A percentile compares a stretch with the other conserved stretches of the same genome.
phyloP scores from a whole-genome alignment of 2,797 vertebrate species.

The Trachurus trachurus region DNA sequence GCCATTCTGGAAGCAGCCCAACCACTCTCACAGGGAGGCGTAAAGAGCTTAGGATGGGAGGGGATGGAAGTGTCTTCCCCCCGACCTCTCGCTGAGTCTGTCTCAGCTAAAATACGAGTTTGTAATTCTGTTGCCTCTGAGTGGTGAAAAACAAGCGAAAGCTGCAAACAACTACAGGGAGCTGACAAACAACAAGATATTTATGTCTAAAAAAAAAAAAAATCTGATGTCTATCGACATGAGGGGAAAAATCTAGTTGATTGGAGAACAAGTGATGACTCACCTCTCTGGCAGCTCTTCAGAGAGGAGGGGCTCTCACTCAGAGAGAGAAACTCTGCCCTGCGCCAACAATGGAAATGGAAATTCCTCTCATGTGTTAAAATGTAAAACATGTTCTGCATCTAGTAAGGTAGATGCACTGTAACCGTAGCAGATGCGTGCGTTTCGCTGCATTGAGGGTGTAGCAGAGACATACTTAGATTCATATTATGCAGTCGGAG shows the following conservation, averaged over 20 bases:
- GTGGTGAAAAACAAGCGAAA: constrained; percentile 10
- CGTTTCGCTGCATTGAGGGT: constrained; percentile 12
- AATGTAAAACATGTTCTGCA: constrained; percentile 48
- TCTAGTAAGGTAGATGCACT: constrained; percentile 22
- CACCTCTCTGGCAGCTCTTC: constrained; percentile 36
- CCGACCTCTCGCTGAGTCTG: constrained; percentile 8
- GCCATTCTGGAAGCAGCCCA: constrained; percentile 72
- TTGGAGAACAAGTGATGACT: constrained; percentile 42
- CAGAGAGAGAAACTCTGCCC: constrained; percentile 6
- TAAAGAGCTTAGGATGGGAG: constrained; percentile 75
- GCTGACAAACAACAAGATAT: not conserved
- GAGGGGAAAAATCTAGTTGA: constrained; percentile 10
- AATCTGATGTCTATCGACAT: constrained; percentile 21
- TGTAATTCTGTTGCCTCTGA: constrained; percentile 25
- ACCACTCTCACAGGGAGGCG: constrained; percentile 70
- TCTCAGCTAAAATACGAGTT: constrained; percentile 52
- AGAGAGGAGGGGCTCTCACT: constrained; percentile 18
- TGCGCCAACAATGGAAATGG: constrained; percentile 40
- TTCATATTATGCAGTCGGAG: constrained; percentile 11
- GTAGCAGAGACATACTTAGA: not conserved
- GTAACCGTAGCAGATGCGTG: constrained; percentile 19
- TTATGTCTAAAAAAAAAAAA: not conserved
- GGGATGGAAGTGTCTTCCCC: constrained; percentile 43
- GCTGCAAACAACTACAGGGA: not conserved
- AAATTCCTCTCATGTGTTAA: constrained; percentile 49